Base-by-base conservation (phyloP, 2,888 invertebrate genomes). In the Allolobophora icterica region DNA sequence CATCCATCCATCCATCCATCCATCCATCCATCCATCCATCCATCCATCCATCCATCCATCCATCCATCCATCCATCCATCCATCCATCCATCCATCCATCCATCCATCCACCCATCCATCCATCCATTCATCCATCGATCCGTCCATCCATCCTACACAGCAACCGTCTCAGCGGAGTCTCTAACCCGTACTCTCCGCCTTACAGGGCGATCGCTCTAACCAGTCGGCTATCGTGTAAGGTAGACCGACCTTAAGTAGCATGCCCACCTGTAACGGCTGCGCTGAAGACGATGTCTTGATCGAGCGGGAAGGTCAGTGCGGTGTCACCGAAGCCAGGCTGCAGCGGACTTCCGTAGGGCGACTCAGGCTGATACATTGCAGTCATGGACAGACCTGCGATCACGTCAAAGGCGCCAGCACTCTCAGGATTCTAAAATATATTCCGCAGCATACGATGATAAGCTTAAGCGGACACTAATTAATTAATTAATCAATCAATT, bases 381-480 rank as follows among this genome's bases (percentile, higher is more conserved):
- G 38, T 89, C 21, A 92, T 91, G 19, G 87, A 21, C 17, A 92
- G 90, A 15, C 91, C 91, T 3, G 90, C 91, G 89, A 94, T 92
- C 6, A 90, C 58, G 42, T 91, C 91, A 91, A 93, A 94, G 19
- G 93, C 93, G 11, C 94, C 94, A 34, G 93, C 93, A 93, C 94
- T 52, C 19, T 33, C 13, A 45, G 71, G 30, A 71, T 71, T 11
- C 71, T 71, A 38, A 19, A 13, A 87, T 71, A 71, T n/a, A 71
- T n/a, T 71, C 71, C 8, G 71, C 71, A 71, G 17, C n/a, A 71
- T 4, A 13, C 1, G n/a, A n/a, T n/a, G n/a, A 8, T n/a, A 71
- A 71, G 52, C 19, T n/a, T n/a, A 71, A 71, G 30, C 71, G 13
- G 21, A 24, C 52, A 71, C n/a, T 30, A 71, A 71, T 71, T n/a